Conservation (phyloP, 2,888 invertebrate genomes). For the Cyrtodaria siliqua region DNA sequence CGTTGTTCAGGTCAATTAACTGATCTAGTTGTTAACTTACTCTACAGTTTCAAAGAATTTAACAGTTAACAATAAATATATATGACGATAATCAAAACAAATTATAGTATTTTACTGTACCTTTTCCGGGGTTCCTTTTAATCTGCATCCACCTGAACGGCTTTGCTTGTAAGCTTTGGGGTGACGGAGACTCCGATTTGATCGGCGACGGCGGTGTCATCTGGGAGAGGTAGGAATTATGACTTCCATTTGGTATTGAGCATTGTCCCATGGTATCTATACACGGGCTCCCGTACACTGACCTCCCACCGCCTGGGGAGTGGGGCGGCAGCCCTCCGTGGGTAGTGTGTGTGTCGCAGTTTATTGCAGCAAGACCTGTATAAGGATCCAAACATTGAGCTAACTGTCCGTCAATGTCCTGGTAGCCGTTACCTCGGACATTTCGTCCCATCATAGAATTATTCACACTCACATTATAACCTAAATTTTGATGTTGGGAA, state of each 20-base stretch:
- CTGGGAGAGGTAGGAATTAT: conserved; percentile 65
- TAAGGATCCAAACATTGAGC: conserved; percentile 69
- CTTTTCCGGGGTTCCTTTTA: conserved; percentile 97
- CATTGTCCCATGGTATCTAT: conserved; percentile 70
- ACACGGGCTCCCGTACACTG: conserved; percentile 68
- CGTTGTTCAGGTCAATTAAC: no score
- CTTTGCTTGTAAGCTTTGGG: conserved; percentile 74
- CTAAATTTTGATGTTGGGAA: conserved; percentile 65
- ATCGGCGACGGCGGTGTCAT: conserved; percentile 74
- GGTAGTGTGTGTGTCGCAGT: conserved; percentile 56
- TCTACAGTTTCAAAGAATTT: no score
- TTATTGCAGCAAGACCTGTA: conserved; percentile 63
- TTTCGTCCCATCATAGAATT: conserved; percentile 69
- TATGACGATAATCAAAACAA: no score
- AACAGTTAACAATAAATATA: no score
- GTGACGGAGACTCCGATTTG: conserved; percentile 76
- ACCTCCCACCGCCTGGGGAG: conserved; percentile 65
- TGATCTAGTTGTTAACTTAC: no score
- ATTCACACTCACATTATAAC: conserved; percentile 50
- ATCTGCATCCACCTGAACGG: conserved; percentile 99
- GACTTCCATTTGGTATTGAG: conserved; percentile 70
- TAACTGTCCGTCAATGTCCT: conserved; percentile 66
- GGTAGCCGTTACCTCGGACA: conserved; percentile 57
- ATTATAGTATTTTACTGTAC: no score
- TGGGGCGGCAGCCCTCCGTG: conserved; percentile 64